Base-by-base conservation (phyloP, 1,140 invertebrate species). In the Plodia interpunctella region DNA sequence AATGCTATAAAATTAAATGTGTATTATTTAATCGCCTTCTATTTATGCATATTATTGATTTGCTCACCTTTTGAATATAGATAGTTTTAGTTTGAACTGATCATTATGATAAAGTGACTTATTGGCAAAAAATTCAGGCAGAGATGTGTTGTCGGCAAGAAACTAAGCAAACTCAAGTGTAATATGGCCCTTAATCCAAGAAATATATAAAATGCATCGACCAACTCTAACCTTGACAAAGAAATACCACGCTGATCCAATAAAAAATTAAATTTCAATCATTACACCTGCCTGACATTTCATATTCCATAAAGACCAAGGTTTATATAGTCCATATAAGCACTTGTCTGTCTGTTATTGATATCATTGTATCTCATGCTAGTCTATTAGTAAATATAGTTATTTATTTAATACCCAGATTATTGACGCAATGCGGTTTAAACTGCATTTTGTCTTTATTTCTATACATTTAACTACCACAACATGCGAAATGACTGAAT, bases 191-290 rank as follows among this genome's bases (percentile, higher is more conserved):
- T 32, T 32, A 44, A 13, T 2, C 15, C 15, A 17, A 15, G 38
- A 44, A 44, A 2, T 15, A 44, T 44, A 44, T 44, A 44, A 44
- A 44, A 44, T 15, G 13, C 13, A 44, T 44, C n/a, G 38, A 44
- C 5, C 15, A 15, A 1, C 13, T 44, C 13, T 44, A 61, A 52
- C 70, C 72, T 54, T 76, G 76, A 80, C 68, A 66, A 59, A 52
- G 52, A 70, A 50, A 19, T n/a, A 56, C 21, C 32, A 55, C 38
- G 60, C 49, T 54, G 54, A 56, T 44, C 50, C 75, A 66, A 87
- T 88, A 59, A 86, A 88, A 80, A 79, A 87, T 87, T 67, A 76
- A 87, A 78, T 79, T 83, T 78, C 80, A 89, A 90, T 90, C 83
- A 88, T 72, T 83, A 70, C 88, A 90, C 87, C 87, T 90, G 89